Conservation (phyloP, 53 echinoderm and acorn worm genomes). For the Zoroaster sp. region DNA sequence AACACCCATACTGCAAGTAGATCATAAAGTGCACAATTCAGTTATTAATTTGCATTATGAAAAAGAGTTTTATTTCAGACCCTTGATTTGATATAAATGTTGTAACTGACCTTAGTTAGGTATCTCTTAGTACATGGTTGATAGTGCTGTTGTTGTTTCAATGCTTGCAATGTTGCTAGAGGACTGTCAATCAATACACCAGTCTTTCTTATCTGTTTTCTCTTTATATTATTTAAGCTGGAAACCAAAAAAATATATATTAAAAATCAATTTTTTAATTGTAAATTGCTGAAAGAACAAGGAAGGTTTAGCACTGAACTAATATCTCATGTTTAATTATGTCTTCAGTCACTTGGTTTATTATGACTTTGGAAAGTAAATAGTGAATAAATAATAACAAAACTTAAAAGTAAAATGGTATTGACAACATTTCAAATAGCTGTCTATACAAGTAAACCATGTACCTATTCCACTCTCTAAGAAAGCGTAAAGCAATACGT, state of each 20-base stretch:
- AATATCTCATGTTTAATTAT: too few species aligned
- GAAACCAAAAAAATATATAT: background rate
- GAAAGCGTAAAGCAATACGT: slow-evolving; percentile 61
- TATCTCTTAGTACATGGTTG: slow-evolving; percentile 69
- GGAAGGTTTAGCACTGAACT: too few species aligned
- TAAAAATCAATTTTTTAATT: background rate
- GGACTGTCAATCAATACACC: slow-evolving; percentile 75
- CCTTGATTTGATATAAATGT: background rate
- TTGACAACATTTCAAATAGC: background rate
- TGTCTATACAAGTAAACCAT: background rate
- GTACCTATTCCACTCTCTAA: slow-evolving; percentile 81
- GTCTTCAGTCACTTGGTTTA: too few species aligned
- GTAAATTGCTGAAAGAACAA: background rate
- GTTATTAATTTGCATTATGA: background rate
- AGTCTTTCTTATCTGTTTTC: slow-evolving; percentile 68
- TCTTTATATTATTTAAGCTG: slow-evolving; percentile 74
- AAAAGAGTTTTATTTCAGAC: background rate
- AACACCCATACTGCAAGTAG: too few species aligned
- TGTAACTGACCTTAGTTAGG: slow-evolving; percentile 68
- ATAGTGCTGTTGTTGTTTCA: slow-evolving; percentile 57
- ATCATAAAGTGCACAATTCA: background rate
- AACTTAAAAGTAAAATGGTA: background rate
- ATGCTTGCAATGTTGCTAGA: slow-evolving; percentile 51
- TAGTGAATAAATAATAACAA: too few species aligned
- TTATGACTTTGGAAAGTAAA: too few species aligned